A percentile compares a stretch with the other conserved stretches of the same genome.
phyloP scores from a whole-genome alignment of 2,888 invertebrate species.

The Campoletis raptor region DNA sequence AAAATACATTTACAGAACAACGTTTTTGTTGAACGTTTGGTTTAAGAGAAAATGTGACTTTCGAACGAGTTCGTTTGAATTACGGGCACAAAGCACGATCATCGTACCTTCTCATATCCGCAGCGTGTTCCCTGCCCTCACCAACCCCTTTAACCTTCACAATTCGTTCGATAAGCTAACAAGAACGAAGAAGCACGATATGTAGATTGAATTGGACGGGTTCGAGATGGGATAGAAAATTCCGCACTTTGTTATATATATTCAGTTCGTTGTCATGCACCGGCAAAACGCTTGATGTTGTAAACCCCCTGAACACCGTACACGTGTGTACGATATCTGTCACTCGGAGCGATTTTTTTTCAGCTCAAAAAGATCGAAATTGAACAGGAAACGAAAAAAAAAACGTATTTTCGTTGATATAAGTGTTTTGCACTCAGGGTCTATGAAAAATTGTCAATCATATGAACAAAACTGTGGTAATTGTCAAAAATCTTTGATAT shows the following conservation, averaged over 20 bases:
- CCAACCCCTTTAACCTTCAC: slow-evolving; percentile 21
- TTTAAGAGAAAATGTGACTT: slow-evolving; percentile 34
- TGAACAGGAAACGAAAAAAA: background rate
- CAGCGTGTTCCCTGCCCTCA: slow-evolving; percentile 7
- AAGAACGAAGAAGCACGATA: slow-evolving; percentile 60
- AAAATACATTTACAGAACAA: slow-evolving; percentile 4
- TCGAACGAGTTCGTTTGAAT: slow-evolving; percentile 40
- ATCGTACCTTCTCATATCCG: slow-evolving; percentile 62
- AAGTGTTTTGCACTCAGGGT: background rate
- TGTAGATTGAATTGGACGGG: slow-evolving; percentile 62
- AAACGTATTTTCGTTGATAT: background rate
- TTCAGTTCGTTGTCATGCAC: slow-evolving; percentile 2
- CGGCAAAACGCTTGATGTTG: slow-evolving; percentile 1
- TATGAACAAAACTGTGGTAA: slow-evolving; percentile 13
- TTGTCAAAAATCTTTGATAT: background rate
- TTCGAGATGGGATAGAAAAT: slow-evolving; percentile 2
- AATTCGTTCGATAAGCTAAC: slow-evolving; percentile 67
- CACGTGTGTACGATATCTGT: slow-evolving; percentile 44
- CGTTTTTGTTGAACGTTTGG: background rate
- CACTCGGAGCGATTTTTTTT: background rate
- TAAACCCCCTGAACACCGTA: background rate
- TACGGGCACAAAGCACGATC: slow-evolving; percentile 60
- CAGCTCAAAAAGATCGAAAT: background rate
- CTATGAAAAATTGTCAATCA: background rate
- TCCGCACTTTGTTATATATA: slow-evolving; percentile 17